Conservation (phyloP, 2,888 invertebrate genomes). For the Leptothorax acervorum region DNA sequence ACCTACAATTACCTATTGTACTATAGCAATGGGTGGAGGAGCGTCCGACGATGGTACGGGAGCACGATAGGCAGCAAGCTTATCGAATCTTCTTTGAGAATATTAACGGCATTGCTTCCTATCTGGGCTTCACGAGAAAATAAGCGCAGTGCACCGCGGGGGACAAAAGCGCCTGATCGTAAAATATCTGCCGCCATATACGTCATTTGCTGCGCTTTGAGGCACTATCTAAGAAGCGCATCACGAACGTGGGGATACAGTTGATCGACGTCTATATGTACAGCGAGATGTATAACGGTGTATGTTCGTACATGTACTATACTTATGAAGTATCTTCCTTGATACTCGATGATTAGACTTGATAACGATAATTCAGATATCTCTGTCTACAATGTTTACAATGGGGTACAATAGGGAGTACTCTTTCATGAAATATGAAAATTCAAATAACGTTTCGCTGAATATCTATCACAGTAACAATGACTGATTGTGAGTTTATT, state of each 20-base stretch:
- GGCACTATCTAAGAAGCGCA: constrained; percentile 32
- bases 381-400: background rate
- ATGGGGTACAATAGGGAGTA: background rate
- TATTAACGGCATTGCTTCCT: constrained; percentile 77
- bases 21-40: constrained; percentile 76
- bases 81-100: constrained; percentile 77
- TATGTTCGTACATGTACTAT: background rate
- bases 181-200: constrained; percentile 44
- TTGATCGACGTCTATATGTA: background rate
- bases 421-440: constrained; percentile 1
- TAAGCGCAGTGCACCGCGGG: constrained; percentile 62
- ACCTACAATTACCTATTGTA: constrained; percentile 72
- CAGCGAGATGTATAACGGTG: background rate
- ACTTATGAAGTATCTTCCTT: constrained; percentile 8
- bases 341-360: background rate
- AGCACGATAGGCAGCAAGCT: constrained; percentile 68
- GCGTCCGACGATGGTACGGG: constrained; percentile 66
- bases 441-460: background rate
- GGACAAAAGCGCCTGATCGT: constrained; percentile 58
- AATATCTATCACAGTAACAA: constrained; percentile 10
- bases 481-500: constrained; percentile 17
- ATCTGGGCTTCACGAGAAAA: constrained; percentile 75
- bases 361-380: constrained; percentile 5
- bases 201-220: constrained; percentile 42
- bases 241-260: background rate